Conservation (phyloP, 2,113 vertebrate species). For the Melanerpes aurifrons region DNA sequence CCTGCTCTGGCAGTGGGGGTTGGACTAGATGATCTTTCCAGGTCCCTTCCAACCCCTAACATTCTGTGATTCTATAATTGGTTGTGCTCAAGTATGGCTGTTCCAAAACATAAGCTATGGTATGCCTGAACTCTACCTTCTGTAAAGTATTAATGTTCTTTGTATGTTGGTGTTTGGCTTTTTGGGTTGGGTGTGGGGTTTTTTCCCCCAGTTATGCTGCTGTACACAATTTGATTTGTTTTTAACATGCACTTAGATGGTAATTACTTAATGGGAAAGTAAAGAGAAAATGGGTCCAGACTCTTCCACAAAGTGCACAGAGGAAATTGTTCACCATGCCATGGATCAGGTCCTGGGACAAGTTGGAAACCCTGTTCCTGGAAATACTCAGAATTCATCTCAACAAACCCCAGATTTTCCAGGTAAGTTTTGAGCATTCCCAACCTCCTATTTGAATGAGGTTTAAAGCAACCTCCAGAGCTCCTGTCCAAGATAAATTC, state of each 20-base stretch:
- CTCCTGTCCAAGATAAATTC: not conserved
- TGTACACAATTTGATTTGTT: not conserved
- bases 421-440: not conserved
- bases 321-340: not conserved
- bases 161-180: too few species aligned
- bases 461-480: not conserved
- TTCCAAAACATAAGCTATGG: not conserved
- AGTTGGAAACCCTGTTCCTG: not conserved
- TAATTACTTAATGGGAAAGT: not conserved
- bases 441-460: not conserved
- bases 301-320: not conserved
- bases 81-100: not conserved
- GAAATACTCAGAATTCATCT: not conserved
- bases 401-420: not conserved
- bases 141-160: not conserved
- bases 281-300: not conserved
- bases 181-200: not conserved
- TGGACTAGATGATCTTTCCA: too few species aligned
- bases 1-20: too few species aligned
- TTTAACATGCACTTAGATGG: not conserved
- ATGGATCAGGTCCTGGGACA: not conserved
- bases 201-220: not conserved
- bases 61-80: not conserved
- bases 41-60: too few species aligned
- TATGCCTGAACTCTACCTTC: not conserved